phyloP scores from a whole-genome alignment of 1,140 invertebrate species.

The Nautilus pompilius region DNA sequence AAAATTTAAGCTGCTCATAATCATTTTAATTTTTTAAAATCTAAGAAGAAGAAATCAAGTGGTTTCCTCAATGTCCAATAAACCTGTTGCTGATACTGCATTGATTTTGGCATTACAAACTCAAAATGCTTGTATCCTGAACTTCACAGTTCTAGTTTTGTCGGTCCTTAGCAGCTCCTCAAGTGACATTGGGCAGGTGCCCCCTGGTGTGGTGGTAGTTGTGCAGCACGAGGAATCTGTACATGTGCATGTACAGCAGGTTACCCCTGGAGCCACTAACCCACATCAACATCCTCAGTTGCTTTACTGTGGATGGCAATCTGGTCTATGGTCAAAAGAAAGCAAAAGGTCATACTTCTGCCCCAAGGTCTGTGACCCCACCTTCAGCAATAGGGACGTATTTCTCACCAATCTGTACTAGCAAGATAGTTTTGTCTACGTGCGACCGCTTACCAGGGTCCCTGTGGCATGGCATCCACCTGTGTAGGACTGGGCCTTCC shows the following conservation, averaged over 20 bases:
- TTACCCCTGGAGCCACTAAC: conserved; percentile 94
- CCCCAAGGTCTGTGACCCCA: conserved; percentile 75
- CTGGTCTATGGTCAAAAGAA: conserved; percentile 73
- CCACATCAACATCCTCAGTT: conserved; percentile 81
- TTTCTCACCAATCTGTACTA: conserved; percentile 88
- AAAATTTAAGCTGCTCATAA: too few species aligned
- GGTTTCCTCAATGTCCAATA: too few species aligned
- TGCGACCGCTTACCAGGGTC: conserved; percentile 81
- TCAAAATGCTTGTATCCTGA: too few species aligned
- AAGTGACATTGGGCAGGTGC: conserved; percentile 95
- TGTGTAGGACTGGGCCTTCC: conserved; percentile 88
- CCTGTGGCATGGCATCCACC: conserved; percentile 85
- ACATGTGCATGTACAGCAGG: conserved; percentile 95
- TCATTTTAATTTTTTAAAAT: too few species aligned
- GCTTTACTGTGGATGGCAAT: conserved; percentile 91
- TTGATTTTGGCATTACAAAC: too few species aligned
- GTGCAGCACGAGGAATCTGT: conserved; percentile 90
- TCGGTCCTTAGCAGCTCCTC: conserved; percentile 81
- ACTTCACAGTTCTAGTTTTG: too few species aligned
- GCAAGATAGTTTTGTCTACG: conserved; percentile 82
- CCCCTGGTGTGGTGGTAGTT: conserved; percentile 92
- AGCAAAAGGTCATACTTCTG: conserved; percentile 60
- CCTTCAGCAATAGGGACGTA: conserved; percentile 89
- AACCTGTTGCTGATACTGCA: too few species aligned
- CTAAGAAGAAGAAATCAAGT: too few species aligned